Evolutionary conservation across 2,113 vertebrate genomes (phyloP).

Genomic region (Gallinago jamesoni): DNA sequence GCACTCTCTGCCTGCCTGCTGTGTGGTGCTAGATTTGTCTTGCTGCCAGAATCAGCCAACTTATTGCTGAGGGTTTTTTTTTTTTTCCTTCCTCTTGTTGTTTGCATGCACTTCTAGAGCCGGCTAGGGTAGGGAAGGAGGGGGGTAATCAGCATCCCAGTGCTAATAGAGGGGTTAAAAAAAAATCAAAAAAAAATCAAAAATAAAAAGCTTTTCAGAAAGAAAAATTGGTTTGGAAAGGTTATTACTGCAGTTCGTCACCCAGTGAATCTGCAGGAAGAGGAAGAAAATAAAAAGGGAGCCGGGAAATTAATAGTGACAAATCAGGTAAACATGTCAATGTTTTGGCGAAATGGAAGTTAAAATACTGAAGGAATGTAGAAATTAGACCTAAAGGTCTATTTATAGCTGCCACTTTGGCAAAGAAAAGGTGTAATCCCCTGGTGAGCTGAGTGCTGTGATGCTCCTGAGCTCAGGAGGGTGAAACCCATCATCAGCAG

Average conservation of each 20-base stretch:
- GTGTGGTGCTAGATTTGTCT: conserved; percentile 79
- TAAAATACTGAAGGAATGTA: background rate
- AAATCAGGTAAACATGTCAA: background rate
- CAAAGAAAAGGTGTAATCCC: background rate
- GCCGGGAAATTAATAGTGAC: conserved; percentile 32
- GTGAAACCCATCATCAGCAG: background rate
- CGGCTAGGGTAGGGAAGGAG: background rate
- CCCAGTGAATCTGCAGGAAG: conserved; percentile 7
- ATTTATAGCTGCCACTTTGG: background rate
- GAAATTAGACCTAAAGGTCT: background rate
- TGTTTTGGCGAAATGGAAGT: conserved; percentile 3
- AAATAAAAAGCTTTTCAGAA: background rate
- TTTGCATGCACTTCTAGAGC: conserved; percentile 57
- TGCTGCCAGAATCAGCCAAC: conserved; percentile 79
- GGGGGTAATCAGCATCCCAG: background rate
- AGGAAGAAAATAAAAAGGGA: background rate
- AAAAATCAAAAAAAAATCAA: background rate
- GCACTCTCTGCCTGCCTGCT: conserved; percentile 69
- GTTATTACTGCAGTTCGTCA: conserved; percentile 33
- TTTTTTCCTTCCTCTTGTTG: background rate
- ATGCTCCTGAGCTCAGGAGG: background rate
- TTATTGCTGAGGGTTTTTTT: conserved; percentile 67
- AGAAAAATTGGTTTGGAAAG: background rate
- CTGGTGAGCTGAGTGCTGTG: background rate
- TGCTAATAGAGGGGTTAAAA: background rate